Evolutionary conservation across 2,888 invertebrate species (phyloP), one percentile per base, ranked within the genome.

Genomic region (Eupeodes luniger): DNA sequence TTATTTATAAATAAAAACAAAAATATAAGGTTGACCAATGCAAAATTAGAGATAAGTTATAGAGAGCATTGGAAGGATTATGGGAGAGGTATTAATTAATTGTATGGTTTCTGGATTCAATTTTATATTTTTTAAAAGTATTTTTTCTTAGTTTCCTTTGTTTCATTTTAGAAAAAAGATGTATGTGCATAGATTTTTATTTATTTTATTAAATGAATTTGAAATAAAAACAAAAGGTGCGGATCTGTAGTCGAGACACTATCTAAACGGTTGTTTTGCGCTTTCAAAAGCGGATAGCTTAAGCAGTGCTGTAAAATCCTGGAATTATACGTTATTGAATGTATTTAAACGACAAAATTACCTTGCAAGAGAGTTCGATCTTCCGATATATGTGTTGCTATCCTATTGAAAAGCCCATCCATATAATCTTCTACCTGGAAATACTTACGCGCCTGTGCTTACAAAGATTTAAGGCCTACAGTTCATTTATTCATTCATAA

Each of bases 141-240:
- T 61, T 7, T n/a, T 59, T 59, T 76, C 19, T 62, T 62, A 19
- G n/a, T 64, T 86, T 51, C 75, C 64, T 75, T 76, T 83, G 55
- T 64, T 86, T 51, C 75, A 59, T 75, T 76, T 83, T 51, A 66
- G 59, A 51, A 83, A 67, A 76, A 61, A 55, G 12, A 61, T 67
- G 19, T 44, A 59, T 62, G 67, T 78, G 61, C 53, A 81, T 81
- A 81, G 74, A 81, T 85, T 85, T 81, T 75, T 78, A 81, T 85
- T 88, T 81, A 81, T 85, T 85, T 88, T 78, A 16, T 62, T 78
- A 77, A 40, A 76, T 76, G 72, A 84, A 88, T 88, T 88, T 88
- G 88, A 88, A 88, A 88, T 88, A 74, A 85, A 85, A 88, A 85
- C 88, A 85, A 88, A 77, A 78, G 62, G 85, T 88, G 88, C 81